Base-by-base conservation (phyloP, 2,888 invertebrate species). In the Meghimatium bilineatum region DNA sequence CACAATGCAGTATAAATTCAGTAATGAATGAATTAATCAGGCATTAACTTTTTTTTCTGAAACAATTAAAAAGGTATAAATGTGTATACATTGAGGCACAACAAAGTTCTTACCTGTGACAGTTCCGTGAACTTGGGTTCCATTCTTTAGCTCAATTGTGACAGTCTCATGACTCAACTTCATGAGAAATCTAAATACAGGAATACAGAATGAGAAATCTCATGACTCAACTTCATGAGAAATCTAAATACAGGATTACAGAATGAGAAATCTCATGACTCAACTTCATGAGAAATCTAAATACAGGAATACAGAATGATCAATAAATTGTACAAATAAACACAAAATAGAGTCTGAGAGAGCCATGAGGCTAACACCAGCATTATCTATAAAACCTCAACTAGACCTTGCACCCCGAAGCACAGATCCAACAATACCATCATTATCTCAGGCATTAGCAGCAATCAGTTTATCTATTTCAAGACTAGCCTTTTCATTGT, bases 131-230 rank as follows among this genome's bases (percentile, higher is more conserved):
- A 99, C 97, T 93, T 98, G 97, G 85, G 99, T 99, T 20, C 99
- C 99, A 95, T 99, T 99, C 94, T 99, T 99, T 87, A 99, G 94
- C 94, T 99, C 99, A 93, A 99, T 97, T 52, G 99, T 98, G 66
- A 99, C 99, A 23, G 99, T 99, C 95, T 99, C 99, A 94, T 99
- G 99, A 94, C 98, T 99, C 69, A 99, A 95, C 94, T 99, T 99
- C 99, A 99, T 99, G 89, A 99, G 95, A 96, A 99, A 99, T 92
- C 99, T 93, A 10, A 0, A 49, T 10, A 66, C 23, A 66, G 3
- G 63, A 32, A 67, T 5, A 71, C 17, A 71, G 8, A 38, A 26
- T 1, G 23, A 34, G 10, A 12, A 23, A 99, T 99, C 95, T 99
- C 99, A 94, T 99, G 99, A 94, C 98, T 99, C 69, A 99, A 95